Conservation (phyloP, 2,113 vertebrate species). For the Spilogale gracilis region DNA sequence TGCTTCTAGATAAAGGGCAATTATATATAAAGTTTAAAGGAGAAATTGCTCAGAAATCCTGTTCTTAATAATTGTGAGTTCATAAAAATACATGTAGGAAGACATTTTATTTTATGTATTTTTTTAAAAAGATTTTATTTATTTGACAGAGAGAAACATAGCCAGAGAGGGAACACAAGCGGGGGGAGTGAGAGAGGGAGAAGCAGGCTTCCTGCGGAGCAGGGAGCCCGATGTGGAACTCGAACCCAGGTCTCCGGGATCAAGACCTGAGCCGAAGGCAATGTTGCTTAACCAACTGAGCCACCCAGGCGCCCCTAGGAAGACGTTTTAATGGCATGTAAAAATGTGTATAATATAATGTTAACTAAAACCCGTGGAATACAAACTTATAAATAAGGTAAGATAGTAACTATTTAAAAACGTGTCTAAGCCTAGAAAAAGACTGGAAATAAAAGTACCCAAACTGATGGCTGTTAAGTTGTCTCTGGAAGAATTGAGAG, state of each 20-base stretch:
- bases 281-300: no score
- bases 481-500: neutral
- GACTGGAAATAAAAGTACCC: neutral
- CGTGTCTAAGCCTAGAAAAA: neutral
- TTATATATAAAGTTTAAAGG: neutral
- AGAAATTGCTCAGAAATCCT: neutral
- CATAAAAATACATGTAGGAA: neutral
- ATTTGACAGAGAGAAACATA: no score
- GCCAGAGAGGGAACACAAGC: no score
- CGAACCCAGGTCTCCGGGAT: no score
- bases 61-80: neutral
- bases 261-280: no score
- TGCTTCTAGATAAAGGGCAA: neutral
- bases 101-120: neutral
- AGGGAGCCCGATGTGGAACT: no score
- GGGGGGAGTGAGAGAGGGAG: no score
- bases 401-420: constrained; percentile 33
- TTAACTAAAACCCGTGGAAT: neutral
- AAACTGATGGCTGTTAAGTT: neutral
- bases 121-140: no score
- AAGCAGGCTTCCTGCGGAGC: no score
- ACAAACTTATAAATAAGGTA: neutral
- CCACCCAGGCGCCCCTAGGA: neutral
- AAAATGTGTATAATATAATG: neutral
- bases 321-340: neutral